phyloP scores from a whole-genome alignment of 1,140 invertebrate species.

The Drosophila persimilis region DNA sequence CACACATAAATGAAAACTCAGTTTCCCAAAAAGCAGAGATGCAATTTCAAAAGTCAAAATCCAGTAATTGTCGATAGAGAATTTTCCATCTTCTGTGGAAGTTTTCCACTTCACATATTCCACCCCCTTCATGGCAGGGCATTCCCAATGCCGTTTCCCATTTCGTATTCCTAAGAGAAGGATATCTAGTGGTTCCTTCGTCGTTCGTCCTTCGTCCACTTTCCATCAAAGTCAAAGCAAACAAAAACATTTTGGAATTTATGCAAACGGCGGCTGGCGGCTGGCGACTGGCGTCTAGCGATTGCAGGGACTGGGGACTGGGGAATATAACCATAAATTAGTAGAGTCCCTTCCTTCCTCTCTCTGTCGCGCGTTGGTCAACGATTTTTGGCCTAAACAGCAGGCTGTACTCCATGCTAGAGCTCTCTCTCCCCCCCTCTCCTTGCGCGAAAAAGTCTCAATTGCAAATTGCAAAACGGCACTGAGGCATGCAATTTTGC shows the following conservation, averaged over 20 bases:
- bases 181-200: neutral
- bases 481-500: slow-evolving; percentile 73
- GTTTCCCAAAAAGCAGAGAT: slow-evolving; percentile 4
- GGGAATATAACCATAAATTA: slow-evolving; percentile 67
- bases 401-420: slow-evolving; percentile 1
- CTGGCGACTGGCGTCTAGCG: slow-evolving; percentile 23
- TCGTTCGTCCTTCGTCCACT: slow-evolving; percentile 27
- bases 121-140: neutral
- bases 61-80: slow-evolving; percentile 15
- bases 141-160: neutral
- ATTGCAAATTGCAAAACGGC: slow-evolving; percentile 78
- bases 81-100: neutral
- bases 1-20: too few relatives aligned
- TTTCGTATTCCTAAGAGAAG: slow-evolving; percentile 2
- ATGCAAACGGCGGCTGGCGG: slow-evolving; percentile 65
- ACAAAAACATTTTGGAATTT: slow-evolving; percentile 74
- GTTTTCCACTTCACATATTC: slow-evolving; percentile 44
- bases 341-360: neutral
- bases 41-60: slow-evolving; percentile 28
- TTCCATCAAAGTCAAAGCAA: slow-evolving; percentile 71
- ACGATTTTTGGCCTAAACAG: slow-evolving; percentile 29
- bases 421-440: slow-evolving; percentile 10
- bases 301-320: slow-evolving; percentile 10
- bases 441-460: slow-evolving; percentile 67
- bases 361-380: slow-evolving; percentile 22